Evolutionary conservation across 2,888 invertebrate species (phyloP).

Genomic region (Pemphredon lugubris): DNA sequence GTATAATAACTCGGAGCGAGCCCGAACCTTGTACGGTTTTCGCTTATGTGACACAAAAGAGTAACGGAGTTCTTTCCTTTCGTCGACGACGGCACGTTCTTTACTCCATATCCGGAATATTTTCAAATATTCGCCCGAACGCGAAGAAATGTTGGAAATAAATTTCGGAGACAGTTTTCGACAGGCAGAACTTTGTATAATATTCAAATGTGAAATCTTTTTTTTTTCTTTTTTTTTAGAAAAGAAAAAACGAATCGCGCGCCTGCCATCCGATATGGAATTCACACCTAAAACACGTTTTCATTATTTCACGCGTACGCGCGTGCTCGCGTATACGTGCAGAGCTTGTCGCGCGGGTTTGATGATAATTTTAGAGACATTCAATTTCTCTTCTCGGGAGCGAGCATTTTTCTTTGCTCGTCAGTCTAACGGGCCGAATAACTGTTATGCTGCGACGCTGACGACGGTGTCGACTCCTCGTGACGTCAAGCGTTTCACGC

Average conservation of each 20-base stretch:
- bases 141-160: neutral
- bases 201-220: too few species aligned
- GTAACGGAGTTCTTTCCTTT: neutral
- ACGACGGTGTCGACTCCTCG: constrained; percentile 66
- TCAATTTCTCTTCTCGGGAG: constrained; percentile 18
- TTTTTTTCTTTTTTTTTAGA: too few species aligned
- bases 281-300: too few species aligned
- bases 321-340: neutral
- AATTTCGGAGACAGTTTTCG: neutral
- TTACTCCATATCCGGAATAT: constrained; percentile 37
- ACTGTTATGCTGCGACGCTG: constrained; percentile 9
- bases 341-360: constrained; percentile 1
- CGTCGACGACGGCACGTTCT: constrained; percentile 3
- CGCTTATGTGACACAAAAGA: constrained; percentile 6
- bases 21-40: neutral
- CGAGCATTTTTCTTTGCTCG: constrained; percentile 46
- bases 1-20: constrained; percentile 28
- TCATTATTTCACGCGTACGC: too few species aligned
- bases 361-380: constrained; percentile 35
- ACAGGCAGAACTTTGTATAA: neutral
- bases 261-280: too few species aligned
- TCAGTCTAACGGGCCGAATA: constrained; percentile 60
- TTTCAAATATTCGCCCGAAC: neutral
- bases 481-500: constrained; percentile 71
- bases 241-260: too few species aligned